These are phyloP conservation scores for Plecotus auritus DNA, from an alignment of 2,113 vertebrate genomes.

Conservation along the genomic window DNA sequence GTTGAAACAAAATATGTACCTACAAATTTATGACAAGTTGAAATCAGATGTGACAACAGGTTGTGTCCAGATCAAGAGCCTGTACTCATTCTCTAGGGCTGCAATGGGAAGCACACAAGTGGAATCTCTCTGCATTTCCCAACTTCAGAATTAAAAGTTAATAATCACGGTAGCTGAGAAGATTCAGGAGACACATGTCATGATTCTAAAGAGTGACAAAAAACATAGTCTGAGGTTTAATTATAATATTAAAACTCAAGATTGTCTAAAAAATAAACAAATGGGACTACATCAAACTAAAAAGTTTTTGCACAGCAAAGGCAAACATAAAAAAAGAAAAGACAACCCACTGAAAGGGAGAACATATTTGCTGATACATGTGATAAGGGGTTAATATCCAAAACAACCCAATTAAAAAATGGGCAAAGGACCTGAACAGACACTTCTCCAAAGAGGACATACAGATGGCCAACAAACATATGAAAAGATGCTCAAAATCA, in stretches of 20 bases:
- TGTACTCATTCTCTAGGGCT: neutral
- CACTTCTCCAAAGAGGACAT: no score
- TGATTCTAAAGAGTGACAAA: slow-evolving; percentile 50
- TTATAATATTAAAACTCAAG: slow-evolving; percentile 17
- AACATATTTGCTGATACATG: no score
- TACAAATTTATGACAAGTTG: neutral
- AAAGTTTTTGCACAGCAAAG: no score
- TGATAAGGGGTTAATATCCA: no score
- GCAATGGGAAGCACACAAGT: neutral
- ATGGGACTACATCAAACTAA: no score
- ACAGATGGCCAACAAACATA: no score
- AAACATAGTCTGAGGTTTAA: slow-evolving; percentile 45
- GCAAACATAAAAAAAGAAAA: neutral
- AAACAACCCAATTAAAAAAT: no score
- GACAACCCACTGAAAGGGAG: no score
- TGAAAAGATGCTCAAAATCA: no score
- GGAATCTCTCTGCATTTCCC: slow-evolving; percentile 15
- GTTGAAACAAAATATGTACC: neutral
- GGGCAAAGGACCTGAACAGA: no score
- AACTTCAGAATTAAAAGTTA: slow-evolving; percentile 53
- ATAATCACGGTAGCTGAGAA: slow-evolving; percentile 26
- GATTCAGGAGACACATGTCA: neutral
- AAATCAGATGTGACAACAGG: neutral
- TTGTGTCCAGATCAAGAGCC: neutral
- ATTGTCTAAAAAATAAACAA: neutral